These are phyloP conservation scores for Tachystola acroxantha DNA, from an alignment of 2,888 invertebrate species.

Conservation along the genomic window DNA sequence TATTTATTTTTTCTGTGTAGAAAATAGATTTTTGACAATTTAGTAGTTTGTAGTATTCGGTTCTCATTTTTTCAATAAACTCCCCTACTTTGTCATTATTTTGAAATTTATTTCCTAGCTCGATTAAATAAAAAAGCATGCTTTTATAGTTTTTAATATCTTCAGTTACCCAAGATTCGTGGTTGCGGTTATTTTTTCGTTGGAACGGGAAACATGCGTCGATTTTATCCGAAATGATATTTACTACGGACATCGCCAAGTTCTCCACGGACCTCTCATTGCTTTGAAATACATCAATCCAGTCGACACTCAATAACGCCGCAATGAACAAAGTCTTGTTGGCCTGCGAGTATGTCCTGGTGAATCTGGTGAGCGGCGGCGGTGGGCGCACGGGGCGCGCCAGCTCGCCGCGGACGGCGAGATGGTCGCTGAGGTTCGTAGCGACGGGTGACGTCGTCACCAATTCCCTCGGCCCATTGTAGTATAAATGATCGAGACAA, in stretches of 20 bases:
- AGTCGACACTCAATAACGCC: no score
- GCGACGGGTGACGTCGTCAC: background rate
- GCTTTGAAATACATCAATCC: no score
- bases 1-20: background rate
- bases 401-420: background rate
- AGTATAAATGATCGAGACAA: background rate
- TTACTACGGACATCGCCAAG: background rate
- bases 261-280: background rate
- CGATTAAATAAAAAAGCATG: background rate
- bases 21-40: background rate
- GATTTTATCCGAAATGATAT: background rate
- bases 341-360: no score
- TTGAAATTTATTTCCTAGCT: background rate
- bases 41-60: background rate
- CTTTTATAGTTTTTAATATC: no score
- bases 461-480: background rate
- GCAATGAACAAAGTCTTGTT: no score
- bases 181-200: no score
- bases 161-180: no score
- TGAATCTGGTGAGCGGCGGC: background rate
- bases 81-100: background rate
- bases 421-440: background rate
- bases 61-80: no score
- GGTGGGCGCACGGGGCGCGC: background rate
- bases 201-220: background rate